Conservation (phyloP, 2,113 vertebrate species). For the Epinephelus lanceolatus region DNA sequence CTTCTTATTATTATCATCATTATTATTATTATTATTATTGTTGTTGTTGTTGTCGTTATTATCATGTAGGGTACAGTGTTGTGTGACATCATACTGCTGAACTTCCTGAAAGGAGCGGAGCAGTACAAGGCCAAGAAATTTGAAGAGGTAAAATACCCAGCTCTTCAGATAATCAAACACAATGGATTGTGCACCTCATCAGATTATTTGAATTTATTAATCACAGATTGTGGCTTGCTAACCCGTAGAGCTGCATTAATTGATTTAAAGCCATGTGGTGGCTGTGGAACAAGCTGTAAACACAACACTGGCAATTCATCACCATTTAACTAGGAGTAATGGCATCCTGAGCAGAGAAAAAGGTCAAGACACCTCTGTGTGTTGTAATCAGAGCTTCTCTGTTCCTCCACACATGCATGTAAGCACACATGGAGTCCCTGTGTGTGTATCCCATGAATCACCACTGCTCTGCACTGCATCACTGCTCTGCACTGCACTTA, state of each 20-base stretch:
- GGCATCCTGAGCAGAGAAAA: too few species aligned
- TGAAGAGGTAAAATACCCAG: constrained; percentile 88
- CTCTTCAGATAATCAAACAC: background rate
- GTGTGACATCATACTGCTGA: constrained; percentile 95
- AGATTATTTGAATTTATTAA: too few species aligned
- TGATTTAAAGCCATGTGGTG: background rate
- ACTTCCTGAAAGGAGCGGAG: constrained; percentile 95
- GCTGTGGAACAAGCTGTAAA: too few species aligned
- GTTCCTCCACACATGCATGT: too few species aligned
- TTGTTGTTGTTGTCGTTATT: background rate
- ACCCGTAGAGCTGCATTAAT: background rate
- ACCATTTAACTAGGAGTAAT: too few species aligned
- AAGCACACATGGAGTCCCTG: too few species aligned
- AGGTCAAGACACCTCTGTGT: too few species aligned
- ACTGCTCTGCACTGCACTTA: too few species aligned
- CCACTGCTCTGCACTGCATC: too few species aligned
- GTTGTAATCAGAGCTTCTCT: too few species aligned
- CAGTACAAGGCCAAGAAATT: constrained; percentile 97
- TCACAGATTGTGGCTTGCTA: background rate
- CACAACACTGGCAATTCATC: background rate
- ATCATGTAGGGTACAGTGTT: constrained; percentile 90
- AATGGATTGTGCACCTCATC: background rate
- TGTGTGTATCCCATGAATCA: too few species aligned
- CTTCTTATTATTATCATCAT: background rate
- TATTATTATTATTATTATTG: background rate